Evolutionary conservation across 1,140 invertebrate species (phyloP).

Genomic region (Caenorhabditis remanei): DNA sequence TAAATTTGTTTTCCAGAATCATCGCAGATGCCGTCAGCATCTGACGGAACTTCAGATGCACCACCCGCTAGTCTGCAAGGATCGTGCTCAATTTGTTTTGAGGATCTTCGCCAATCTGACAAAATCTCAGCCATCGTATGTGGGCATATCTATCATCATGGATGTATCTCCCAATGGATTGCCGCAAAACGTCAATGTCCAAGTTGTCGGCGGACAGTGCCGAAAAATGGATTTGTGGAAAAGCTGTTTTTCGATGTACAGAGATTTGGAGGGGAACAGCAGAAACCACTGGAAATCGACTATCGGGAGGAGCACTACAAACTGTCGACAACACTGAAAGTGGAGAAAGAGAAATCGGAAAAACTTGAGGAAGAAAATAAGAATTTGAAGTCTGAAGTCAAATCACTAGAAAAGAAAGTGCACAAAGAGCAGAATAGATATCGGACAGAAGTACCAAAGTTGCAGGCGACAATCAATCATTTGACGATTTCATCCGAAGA

Average conservation of each 20-base stretch:
- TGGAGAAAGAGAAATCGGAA: not conserved
- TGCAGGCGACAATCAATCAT: slow-evolving; percentile 16
- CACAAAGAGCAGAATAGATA: slow-evolving; percentile 8
- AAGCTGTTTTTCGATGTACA: slow-evolving; percentile 44
- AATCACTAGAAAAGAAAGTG: slow-evolving; percentile 20
- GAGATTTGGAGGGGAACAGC: not conserved
- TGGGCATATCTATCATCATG: slow-evolving; percentile 6
- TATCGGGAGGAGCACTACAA: slow-evolving; percentile 45
- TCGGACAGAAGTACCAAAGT: not conserved
- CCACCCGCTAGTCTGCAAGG: not conserved
- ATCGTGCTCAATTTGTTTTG: slow-evolving; percentile 17
- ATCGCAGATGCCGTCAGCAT: not conserved
- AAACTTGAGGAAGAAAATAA: not conserved
- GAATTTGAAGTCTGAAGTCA: not conserved
- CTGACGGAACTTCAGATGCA: not conserved
- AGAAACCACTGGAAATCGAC: not conserved
- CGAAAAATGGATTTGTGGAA: slow-evolving; percentile 38
- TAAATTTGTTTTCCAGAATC: not conserved
- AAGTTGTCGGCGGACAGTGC: slow-evolving; percentile 7
- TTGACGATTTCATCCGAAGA: slow-evolving; percentile 21
- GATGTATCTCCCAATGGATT: slow-evolving; percentile 40
- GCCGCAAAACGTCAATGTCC: slow-evolving; percentile 7
- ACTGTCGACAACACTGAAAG: not conserved
- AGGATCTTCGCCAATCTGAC: slow-evolving; percentile 8
- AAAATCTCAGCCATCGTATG: slow-evolving; percentile 26